phyloP scores from a whole-genome alignment of 2,113 vertebrate species.

The Gasterosteus nipponicus region DNA sequence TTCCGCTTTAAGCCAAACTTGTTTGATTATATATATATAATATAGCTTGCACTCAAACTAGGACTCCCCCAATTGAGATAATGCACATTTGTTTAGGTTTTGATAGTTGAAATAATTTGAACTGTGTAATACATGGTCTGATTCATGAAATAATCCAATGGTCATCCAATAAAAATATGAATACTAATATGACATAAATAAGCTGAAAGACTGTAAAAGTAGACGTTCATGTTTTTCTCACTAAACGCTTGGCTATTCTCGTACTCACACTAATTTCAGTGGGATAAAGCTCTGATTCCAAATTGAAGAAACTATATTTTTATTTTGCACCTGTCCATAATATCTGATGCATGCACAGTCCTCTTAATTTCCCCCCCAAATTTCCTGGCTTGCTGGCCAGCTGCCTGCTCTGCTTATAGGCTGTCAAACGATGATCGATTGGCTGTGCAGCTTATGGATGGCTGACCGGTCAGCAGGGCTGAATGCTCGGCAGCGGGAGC shows the following conservation, averaged over 20 bases:
- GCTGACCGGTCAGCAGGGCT: slow-evolving; percentile 7
- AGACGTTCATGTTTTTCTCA: not conserved
- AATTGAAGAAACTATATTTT: not conserved
- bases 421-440: slow-evolving; percentile 37
- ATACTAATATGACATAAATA: not conserved
- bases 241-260: not conserved
- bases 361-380: not conserved
- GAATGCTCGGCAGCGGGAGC: not conserved
- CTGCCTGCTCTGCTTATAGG: slow-evolving; percentile 22
- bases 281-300: not conserved
- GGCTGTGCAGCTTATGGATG: slow-evolving; percentile 17
- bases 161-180: not conserved
- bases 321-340: not conserved
- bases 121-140: not conserved
- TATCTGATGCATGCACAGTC: not conserved
- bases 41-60: not conserved
- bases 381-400: not conserved
- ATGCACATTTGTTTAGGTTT: not conserved
- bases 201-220: not conserved
- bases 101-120: not conserved
- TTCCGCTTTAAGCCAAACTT: not conserved
- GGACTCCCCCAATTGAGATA: not conserved
- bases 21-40: not conserved
- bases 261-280: not conserved
- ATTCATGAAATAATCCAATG: not conserved